Percentiles rank a stretch among this genome's conserved stretches.
Evolutionary conservation across 2,113 vertebrate genomes (phyloP).

Genomic region (Chaetorhynchus papuensis): DNA sequence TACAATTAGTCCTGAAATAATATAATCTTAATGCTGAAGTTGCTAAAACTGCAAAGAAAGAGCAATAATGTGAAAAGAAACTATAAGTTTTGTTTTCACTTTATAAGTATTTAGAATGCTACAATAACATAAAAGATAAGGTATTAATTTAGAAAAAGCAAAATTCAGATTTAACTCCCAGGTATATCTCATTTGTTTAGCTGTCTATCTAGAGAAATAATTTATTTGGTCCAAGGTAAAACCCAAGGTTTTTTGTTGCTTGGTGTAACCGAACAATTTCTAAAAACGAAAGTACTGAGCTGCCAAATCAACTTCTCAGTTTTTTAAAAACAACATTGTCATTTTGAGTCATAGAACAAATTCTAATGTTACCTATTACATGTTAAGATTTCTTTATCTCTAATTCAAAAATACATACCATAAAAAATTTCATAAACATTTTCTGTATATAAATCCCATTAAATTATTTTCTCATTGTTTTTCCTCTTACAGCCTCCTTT

Average conservation of each 20-base stretch:
- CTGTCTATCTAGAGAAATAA: neutral
- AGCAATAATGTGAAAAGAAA: neutral
- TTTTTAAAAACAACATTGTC: neutral
- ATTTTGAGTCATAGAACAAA: neutral
- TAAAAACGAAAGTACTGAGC: neutral
- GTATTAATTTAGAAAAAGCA: neutral
- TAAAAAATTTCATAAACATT: neutral
- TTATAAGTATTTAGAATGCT: neutral
- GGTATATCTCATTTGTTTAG: neutral
- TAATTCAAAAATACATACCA: neutral
- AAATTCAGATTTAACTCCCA: neutral
- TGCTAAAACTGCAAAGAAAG: neutral
- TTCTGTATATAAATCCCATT: neutral
- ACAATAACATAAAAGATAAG: neutral
- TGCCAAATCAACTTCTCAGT: neutral
- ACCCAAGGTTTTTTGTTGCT: neutral
- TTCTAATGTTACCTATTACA: neutral
- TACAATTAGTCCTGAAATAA: neutral
- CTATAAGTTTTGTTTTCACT: neutral
- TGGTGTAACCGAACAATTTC: neutral
- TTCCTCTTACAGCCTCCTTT: neutral
- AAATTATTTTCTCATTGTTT: neutral
- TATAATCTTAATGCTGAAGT: neutral
- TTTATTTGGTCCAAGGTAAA: neutral
- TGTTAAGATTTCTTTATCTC: neutral